Evolutionary conservation across 2,113 vertebrate genomes (phyloP).

Genomic region (Rattus norvegicus): DNA sequence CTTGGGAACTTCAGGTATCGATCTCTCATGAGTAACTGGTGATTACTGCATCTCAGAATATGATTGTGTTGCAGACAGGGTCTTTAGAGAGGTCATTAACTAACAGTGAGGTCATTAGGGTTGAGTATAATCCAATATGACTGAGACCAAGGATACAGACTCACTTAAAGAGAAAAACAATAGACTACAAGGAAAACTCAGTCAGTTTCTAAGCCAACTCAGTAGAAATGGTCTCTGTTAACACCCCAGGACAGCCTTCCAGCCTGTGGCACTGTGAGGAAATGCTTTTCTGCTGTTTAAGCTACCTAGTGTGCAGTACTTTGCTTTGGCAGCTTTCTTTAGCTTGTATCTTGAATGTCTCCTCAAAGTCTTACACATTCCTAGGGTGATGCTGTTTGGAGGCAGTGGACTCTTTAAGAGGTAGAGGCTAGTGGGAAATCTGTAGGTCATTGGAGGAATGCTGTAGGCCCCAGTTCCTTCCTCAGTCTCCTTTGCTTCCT

Average conservation of each 20-base stretch:
- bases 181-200: not conserved
- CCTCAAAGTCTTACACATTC: not conserved
- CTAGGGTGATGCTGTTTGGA: too few species aligned
- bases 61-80: not conserved
- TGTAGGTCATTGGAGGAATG: not conserved
- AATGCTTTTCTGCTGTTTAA: not conserved
- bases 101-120: not conserved
- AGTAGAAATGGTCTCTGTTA: not conserved
- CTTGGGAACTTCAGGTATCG: not conserved
- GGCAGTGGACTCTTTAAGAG: not conserved
- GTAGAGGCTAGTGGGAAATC: not conserved
- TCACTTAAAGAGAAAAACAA: not conserved
- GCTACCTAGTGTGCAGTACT: rapidly evolving
- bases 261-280: not conserved
- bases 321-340: not conserved
- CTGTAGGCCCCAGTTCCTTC: not conserved
- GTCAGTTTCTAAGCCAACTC: not conserved
- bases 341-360: not conserved
- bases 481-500: not conserved
- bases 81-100: not conserved
- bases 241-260: not conserved
- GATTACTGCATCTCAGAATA: not conserved
- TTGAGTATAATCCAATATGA: not conserved
- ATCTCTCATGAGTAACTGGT: not conserved
- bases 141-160: not conserved